phyloP scores from a whole-genome alignment of 1,140 invertebrate genomes.

The Megalopta genalis region DNA sequence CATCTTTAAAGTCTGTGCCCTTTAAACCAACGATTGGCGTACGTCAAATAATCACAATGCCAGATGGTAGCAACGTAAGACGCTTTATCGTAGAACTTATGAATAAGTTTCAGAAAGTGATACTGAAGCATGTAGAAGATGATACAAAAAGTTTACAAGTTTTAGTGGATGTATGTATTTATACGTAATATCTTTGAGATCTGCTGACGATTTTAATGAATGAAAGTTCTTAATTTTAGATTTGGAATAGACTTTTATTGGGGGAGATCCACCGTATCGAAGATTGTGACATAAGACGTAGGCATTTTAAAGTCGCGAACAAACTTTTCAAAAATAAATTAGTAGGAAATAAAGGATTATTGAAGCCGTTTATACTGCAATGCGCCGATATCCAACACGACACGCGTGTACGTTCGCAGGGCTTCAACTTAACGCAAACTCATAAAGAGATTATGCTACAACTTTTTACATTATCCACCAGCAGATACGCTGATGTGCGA shows the following conservation, averaged over 20 bases:
- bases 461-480: conserved; percentile 84
- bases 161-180: conserved; percentile 80
- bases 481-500: conserved; percentile 86
- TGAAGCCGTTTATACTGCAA: conserved; percentile 84
- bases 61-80: conserved; percentile 84
- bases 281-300: conserved; percentile 81
- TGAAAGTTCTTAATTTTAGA: conserved; percentile 74
- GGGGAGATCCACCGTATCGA: conserved; percentile 79
- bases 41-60: conserved; percentile 80
- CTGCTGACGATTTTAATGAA: not conserved
- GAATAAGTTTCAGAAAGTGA: conserved; percentile 80
- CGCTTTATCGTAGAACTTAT: conserved; percentile 81
- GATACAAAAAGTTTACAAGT: conserved; percentile 87
- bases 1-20: conserved; percentile 69
- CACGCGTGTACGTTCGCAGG: conserved; percentile 78
- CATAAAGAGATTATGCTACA: conserved; percentile 84
- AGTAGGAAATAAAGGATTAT: conserved; percentile 82
- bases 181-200: conserved; percentile 14
- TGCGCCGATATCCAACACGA: conserved; percentile 85
- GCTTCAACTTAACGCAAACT: conserved; percentile 79
- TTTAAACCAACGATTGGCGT: conserved; percentile 77
- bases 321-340: conserved; percentile 83
- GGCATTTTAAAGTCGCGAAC: conserved; percentile 83
- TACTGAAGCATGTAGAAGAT: conserved; percentile 85
- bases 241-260: conserved; percentile 83